phyloP scores from a whole-genome alignment of 2,797 vertebrate species.

The Pterois miles region DNA sequence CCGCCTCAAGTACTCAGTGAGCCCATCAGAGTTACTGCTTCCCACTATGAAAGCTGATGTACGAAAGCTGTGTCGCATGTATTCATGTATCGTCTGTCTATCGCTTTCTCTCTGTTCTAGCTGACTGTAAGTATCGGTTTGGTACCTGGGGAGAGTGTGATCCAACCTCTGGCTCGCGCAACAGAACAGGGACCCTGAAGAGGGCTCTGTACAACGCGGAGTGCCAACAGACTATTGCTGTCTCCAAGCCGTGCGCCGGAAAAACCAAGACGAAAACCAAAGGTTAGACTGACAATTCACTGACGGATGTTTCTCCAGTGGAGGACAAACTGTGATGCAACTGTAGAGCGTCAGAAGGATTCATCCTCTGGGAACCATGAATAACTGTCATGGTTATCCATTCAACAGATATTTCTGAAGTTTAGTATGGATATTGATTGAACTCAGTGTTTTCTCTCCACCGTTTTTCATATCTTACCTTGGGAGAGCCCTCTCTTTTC shows the following conservation, averaged over 20 bases:
- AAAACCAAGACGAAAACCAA: slow-evolving; percentile 89
- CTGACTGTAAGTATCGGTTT: slow-evolving; percentile 94
- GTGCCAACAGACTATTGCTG: slow-evolving; percentile 86
- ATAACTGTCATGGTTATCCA: neutral
- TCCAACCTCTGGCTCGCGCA: slow-evolving; percentile 78
- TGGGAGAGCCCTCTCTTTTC: too few species aligned
- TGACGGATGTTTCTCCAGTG: neutral
- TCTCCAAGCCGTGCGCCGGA: slow-evolving; percentile 87
- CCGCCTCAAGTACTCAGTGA: too few species aligned
- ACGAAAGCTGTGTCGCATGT: neutral
- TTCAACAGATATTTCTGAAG: too few species aligned
- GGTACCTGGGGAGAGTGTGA: slow-evolving; percentile 90
- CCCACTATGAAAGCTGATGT: neutral
- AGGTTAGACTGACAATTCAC: slow-evolving; percentile 78
- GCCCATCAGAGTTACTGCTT: too few species aligned
- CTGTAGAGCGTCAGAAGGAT: too few species aligned
- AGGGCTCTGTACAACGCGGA: slow-evolving; percentile 89
- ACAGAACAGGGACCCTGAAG: slow-evolving; percentile 86
- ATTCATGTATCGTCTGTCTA: neutral
- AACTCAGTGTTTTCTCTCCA: neutral
- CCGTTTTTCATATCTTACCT: neutral
- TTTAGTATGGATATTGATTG: neutral
- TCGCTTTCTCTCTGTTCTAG: slow-evolving; percentile 63
- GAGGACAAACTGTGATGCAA: too few species aligned
- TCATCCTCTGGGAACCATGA: neutral